These are phyloP conservation scores for Tringa solitaria DNA, from an alignment of 2,113 vertebrate genomes.

Conservation along the genomic window DNA sequence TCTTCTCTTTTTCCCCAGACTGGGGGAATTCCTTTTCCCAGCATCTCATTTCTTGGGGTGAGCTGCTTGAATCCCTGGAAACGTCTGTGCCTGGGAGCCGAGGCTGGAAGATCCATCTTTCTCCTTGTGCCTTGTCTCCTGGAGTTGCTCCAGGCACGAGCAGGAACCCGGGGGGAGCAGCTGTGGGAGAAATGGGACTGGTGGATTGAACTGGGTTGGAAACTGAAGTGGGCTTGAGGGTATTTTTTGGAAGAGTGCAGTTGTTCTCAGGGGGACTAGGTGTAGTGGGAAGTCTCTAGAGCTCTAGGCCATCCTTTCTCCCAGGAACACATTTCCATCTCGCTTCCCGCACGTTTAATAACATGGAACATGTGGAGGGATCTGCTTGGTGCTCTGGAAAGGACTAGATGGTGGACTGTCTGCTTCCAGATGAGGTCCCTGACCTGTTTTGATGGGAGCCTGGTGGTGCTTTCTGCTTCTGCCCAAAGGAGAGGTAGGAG, in stretches of 20 bases:
- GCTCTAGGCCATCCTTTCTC: not conserved
- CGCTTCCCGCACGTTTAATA: not conserved
- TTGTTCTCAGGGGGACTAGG: not conserved
- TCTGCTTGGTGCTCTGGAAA: not conserved
- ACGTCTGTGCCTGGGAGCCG: not conserved
- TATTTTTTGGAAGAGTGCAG: not conserved
- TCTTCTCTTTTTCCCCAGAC: not conserved
- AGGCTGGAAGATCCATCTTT: not conserved
- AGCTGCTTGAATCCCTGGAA: not conserved
- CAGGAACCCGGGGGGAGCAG: not conserved
- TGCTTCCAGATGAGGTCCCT: accelerated
- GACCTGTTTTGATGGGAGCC: not conserved
- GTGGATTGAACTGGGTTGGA: not conserved
- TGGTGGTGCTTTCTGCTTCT: not conserved
- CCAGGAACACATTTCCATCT: not conserved
- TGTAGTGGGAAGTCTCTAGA: not conserved
- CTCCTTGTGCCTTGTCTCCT: not conserved
- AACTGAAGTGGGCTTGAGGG: not conserved
- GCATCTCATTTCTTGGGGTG: not conserved
- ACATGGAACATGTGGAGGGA: not conserved
- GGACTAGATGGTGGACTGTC: not conserved
- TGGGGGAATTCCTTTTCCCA: not conserved
- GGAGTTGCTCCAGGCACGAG: not conserved
- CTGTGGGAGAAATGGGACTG: not conserved
- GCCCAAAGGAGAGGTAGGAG: not conserved